These are phyloP conservation scores for Hydropotes inermis DNA, from an alignment of 2,113 vertebrate species.

Conservation along the genomic window DNA sequence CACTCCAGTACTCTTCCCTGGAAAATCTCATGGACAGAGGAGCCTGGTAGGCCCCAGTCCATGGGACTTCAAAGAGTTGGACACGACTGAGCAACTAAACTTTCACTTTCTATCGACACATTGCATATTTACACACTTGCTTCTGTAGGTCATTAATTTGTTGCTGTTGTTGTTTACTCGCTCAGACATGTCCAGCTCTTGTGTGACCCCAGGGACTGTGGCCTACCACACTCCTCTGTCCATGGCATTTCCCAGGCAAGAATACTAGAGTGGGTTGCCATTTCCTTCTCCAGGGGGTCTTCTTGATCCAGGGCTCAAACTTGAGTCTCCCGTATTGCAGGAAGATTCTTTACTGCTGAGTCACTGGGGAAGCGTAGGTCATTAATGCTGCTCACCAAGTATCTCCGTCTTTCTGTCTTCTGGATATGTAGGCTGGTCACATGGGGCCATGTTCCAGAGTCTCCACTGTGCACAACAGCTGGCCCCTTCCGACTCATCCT, in stretches of 20 bases:
- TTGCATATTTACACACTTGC: background rate
- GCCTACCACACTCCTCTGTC: background rate
- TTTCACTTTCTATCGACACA: too few species aligned
- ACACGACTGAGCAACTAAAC: too few species aligned
- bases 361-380: accelerated
- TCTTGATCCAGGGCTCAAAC: background rate
- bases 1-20: too few species aligned
- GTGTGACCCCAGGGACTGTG: background rate
- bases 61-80: too few species aligned
- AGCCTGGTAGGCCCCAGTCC: too few species aligned
- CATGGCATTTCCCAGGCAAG: background rate
- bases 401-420: background rate
- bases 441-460: background rate
- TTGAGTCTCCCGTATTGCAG: background rate
- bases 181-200: background rate
- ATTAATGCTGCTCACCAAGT: background rate
- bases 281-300: background rate
- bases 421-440: background rate
- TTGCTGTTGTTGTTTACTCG: background rate
- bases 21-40: too few species aligned
- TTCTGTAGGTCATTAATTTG: background rate
- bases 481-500: background rate
- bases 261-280: background rate
- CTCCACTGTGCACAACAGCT: background rate
- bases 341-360: background rate